Conservation (phyloP, 2,113 vertebrate genomes). For the Falcunculus frontatus region DNA sequence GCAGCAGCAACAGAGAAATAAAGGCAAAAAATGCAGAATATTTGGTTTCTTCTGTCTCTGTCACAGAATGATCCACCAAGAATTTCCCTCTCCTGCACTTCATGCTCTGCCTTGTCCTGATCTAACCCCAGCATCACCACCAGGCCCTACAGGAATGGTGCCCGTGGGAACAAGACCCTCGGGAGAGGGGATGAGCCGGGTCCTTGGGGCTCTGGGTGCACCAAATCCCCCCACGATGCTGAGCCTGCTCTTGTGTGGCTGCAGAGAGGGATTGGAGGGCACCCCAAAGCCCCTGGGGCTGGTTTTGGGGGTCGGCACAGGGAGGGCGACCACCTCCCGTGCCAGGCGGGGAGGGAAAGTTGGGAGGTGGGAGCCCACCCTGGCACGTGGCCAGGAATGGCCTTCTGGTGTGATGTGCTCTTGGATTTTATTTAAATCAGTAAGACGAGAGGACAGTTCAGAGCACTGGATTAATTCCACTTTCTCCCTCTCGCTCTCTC, state of each 20-base stretch:
- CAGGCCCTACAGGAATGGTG: background rate
- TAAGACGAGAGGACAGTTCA: slow-evolving; percentile 94
- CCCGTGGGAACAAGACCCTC: background rate
- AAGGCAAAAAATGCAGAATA: accelerated
- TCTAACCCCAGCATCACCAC: background rate
- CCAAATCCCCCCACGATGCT: no score
- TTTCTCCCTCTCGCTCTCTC: slow-evolving; percentile 74
- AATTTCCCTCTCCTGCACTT: background rate
- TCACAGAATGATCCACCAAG: background rate
- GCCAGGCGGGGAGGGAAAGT: background rate
- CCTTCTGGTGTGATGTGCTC: slow-evolving; percentile 83
- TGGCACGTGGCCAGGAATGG: slow-evolving; percentile 80
- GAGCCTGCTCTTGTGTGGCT: background rate
- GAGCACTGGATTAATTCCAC: slow-evolving; percentile 97
- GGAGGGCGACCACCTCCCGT: background rate
- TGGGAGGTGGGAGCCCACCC: slow-evolving; percentile 78
- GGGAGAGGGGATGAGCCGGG: accelerated
- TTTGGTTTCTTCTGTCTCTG: background rate
- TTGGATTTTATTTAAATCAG: slow-evolving; percentile 95
- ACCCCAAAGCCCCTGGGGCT: background rate
- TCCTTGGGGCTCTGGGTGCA: accelerated
- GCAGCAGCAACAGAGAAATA: background rate
- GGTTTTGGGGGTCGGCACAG: background rate
- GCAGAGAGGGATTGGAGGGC: background rate
- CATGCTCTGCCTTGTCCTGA: background rate